A percentile compares a stretch with the other conserved stretches of the same genome.
phyloP scores from a whole-genome alignment of 2,113 vertebrate species.

The Seriola rivoliana region DNA sequence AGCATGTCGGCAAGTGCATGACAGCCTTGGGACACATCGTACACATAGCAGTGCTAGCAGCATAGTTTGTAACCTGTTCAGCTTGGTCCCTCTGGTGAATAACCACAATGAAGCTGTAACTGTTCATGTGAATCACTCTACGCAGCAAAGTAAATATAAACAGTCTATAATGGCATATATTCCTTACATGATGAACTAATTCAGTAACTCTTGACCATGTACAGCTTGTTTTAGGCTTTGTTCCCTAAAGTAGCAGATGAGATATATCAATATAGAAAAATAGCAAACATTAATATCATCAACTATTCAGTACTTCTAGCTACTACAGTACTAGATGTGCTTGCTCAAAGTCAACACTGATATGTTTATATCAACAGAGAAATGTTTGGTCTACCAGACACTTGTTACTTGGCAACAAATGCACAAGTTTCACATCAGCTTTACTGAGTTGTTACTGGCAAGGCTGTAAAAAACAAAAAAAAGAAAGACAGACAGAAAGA shows the following conservation, averaged over 20 bases:
- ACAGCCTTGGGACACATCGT: slow-evolving; percentile 16
- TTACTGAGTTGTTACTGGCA: background rate
- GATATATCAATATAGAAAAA: background rate
- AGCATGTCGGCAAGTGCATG: slow-evolving; percentile 27
- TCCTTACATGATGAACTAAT: background rate
- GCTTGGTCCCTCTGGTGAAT: background rate
- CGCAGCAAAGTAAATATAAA: background rate
- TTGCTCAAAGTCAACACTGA: background rate
- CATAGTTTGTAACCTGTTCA: slow-evolving; percentile 28
- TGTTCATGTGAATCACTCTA: background rate
- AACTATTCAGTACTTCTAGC: background rate
- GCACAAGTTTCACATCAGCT: background rate
- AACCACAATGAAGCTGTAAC: background rate
- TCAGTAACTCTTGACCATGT: background rate
- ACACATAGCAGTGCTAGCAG: slow-evolving; percentile 1
- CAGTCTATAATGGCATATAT: background rate
- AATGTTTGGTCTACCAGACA: background rate
- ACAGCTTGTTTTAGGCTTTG: background rate
- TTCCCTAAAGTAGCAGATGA: slow-evolving; percentile 5
- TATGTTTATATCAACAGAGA: background rate
- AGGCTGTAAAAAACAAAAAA: background rate
- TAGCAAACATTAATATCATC: background rate
- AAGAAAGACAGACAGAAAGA: background rate
- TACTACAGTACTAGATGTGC: background rate
- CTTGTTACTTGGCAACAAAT: background rate